A percentile compares a stretch with the other conserved stretches of the same genome.
Conservation (phyloP, 2,113 vertebrate genomes). For the Plecturocebus donacophilus region DNA sequence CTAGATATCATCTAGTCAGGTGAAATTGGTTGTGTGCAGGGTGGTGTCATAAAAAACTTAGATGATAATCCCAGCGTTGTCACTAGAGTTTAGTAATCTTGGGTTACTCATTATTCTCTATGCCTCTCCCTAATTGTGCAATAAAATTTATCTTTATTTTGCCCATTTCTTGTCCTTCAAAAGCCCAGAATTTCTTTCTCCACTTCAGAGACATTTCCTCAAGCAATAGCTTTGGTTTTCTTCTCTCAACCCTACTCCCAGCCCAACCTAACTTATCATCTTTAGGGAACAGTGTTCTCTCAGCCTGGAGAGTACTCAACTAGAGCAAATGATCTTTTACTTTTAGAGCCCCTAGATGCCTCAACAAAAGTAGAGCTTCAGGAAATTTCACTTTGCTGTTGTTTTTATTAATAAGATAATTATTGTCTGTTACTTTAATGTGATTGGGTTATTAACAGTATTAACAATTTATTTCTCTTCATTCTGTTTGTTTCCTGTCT, state of each 20-base stretch:
- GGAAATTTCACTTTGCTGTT: slow-evolving; percentile 41
- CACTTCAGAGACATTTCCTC: background rate
- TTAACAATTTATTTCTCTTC: slow-evolving; percentile 47
- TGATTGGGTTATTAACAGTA: slow-evolving; percentile 56
- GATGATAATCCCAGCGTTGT: background rate
- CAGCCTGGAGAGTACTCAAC: background rate
- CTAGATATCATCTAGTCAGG: background rate
- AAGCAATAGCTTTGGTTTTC: background rate
- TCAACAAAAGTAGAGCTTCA: background rate
- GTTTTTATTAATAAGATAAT: slow-evolving; percentile 60
- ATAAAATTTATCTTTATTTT: background rate
- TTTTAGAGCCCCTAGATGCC: background rate
- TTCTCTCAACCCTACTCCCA: background rate
- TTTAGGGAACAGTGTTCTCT: background rate
- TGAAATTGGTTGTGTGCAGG: background rate
- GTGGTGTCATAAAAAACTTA: background rate
- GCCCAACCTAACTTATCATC: background rate
- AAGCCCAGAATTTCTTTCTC: background rate
- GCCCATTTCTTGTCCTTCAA: background rate
- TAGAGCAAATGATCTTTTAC: background rate
- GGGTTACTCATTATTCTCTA: background rate
- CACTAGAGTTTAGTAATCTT: background rate
- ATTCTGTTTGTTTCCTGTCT: slow-evolving; percentile 48
- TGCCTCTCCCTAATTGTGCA: background rate
- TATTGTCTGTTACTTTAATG: slow-evolving; percentile 61